A percentile compares a stretch with the other conserved stretches of the same genome.
Evolutionary conservation across 2,888 invertebrate genomes (phyloP).

Genomic region (Drosophila lacicola): DNA sequence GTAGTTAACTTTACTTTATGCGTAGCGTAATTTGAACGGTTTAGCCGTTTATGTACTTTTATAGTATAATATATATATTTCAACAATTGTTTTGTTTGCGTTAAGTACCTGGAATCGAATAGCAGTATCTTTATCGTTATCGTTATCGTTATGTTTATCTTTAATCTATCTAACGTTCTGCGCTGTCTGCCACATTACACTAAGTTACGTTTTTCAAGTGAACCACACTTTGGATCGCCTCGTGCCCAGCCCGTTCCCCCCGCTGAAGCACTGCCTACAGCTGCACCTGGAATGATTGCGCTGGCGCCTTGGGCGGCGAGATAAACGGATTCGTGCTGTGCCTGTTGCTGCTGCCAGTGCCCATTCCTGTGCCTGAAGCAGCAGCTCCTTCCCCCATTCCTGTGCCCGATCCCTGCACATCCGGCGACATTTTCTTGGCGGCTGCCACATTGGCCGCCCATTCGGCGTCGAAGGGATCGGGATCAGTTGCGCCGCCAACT

Average conservation of each 20-base stretch:
- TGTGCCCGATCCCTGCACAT: slow-evolving; percentile 45
- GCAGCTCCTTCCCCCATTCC: slow-evolving; percentile 14
- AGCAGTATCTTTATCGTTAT: slow-evolving; percentile 14
- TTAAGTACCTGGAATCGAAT: slow-evolving; percentile 65
- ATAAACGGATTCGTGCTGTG: slow-evolving; percentile 85
- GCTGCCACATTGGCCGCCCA: slow-evolving; percentile 88
- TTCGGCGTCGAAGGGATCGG: slow-evolving; percentile 92
- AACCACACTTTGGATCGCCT: slow-evolving; percentile 74
- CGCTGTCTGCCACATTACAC: slow-evolving; percentile 58
- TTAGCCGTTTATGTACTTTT: slow-evolving; percentile 39
- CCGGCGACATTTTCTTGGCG: slow-evolving; percentile 86
- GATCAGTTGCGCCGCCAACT: slow-evolving; percentile 85
- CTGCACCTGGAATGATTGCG: slow-evolving; percentile 85
- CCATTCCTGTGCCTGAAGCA: neutral
- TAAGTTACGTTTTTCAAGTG: slow-evolving; percentile 79
- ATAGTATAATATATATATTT: slow-evolving; percentile 44
- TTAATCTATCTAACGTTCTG: slow-evolving; percentile 42
- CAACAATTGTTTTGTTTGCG: slow-evolving; percentile 69
- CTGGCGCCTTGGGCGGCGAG: slow-evolving; percentile 85
- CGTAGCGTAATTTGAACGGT: slow-evolving; percentile 41
- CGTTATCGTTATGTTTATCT: slow-evolving; percentile 12
- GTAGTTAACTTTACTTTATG: slow-evolving; percentile 56
- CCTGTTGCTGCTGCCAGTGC: slow-evolving; percentile 42
- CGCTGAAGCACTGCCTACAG: slow-evolving; percentile 68
- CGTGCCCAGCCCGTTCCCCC: slow-evolving; percentile 12